Base-by-base conservation (phyloP, 2,888 invertebrate species). In the Steromphala cineraria region DNA sequence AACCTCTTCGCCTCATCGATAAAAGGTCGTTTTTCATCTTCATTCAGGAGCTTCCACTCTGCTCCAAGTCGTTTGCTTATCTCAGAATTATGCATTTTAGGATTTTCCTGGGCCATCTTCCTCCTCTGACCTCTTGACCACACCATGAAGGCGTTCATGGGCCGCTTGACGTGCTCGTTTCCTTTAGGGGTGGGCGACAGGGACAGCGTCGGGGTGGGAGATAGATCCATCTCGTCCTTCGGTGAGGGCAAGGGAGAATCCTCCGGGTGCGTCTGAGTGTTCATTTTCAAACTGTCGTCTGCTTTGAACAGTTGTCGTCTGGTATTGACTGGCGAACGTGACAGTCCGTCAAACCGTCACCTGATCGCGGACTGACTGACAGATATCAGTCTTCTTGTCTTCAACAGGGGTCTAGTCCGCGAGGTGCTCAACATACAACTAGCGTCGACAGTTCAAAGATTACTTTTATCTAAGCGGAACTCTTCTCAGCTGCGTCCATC, bases 71-170 rank as follows among this genome's bases (percentile, higher is more conserved):
- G 95, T 94, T 99, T 99, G 31, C 97, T 97, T 91, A 99, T 99
- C 94, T 99, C 99, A 0, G 98, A 98, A 91, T 99, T 99, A 94
- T 99, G 99, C 98, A 99, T 99, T 95, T 99, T 99, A 0, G 99
- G 99, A 92, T 99, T 98, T 90, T 99, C 98, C 84, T 98, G 98
- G 0, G 99, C 99, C 98, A 99, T 99, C 94, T 99, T 99, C 91
- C 99, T 95, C 78, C 99, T 95, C 93, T 99, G 98, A 0, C 98
- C 99, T 13, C 99, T 95, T 55, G 98, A 98, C 99, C 99, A 99
- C 2, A 91, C 91, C 99, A 99, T 99, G 94, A 99, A 99, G 17
- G 99, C 99, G 94, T 99, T 99, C 99, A 99, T 99, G 17, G 99
- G 99, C 89, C 99, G 95, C 94, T 98, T 98, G n/a, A 99, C 98